phyloP scores from a whole-genome alignment of 2,797 vertebrate genomes.

The Pagetopsis macropterus region DNA sequence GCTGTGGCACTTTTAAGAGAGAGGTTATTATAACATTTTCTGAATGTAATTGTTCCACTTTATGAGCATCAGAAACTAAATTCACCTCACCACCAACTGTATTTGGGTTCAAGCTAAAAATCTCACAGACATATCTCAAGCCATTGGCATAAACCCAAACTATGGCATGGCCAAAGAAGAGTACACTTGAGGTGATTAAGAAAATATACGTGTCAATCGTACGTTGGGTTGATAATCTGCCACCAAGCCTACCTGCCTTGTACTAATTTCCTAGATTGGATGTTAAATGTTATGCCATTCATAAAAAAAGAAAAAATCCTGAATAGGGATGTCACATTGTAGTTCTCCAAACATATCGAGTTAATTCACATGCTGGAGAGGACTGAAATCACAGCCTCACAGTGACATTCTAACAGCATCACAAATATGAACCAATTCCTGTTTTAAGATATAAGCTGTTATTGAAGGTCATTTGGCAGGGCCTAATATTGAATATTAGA shows the following conservation, averaged over 20 bases:
- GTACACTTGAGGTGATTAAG: not conserved
- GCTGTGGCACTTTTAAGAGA: not conserved
- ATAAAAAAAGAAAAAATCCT: not conserved
- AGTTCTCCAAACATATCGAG: not conserved
- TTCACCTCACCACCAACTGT: not conserved
- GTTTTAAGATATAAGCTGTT: conserved; percentile 19
- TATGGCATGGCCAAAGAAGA: conserved; percentile 1
- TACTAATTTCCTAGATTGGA: conserved; percentile 1
- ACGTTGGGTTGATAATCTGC: conserved; percentile 1
- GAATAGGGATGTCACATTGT: not conserved
- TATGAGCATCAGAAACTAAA: not conserved
- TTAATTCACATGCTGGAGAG: not conserved
- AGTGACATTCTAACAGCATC: conserved; percentile 19
- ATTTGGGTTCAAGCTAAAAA: not conserved
- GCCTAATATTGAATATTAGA: conserved; percentile 38
- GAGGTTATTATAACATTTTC: not conserved
- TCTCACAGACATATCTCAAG: conserved; percentile 4
- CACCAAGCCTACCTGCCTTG: not conserved
- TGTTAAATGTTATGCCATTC: not conserved
- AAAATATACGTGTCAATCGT: conserved; percentile 4
- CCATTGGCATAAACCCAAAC: not conserved
- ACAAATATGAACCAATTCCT: conserved; percentile 11
- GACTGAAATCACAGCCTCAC: not conserved
- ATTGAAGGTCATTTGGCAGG: conserved; percentile 33
- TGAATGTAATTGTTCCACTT: not conserved